Percentiles rank a stretch among this genome's conserved stretches.
Evolutionary conservation across 2,113 vertebrate genomes (phyloP).

Genomic region (Saccopteryx bilineata): DNA sequence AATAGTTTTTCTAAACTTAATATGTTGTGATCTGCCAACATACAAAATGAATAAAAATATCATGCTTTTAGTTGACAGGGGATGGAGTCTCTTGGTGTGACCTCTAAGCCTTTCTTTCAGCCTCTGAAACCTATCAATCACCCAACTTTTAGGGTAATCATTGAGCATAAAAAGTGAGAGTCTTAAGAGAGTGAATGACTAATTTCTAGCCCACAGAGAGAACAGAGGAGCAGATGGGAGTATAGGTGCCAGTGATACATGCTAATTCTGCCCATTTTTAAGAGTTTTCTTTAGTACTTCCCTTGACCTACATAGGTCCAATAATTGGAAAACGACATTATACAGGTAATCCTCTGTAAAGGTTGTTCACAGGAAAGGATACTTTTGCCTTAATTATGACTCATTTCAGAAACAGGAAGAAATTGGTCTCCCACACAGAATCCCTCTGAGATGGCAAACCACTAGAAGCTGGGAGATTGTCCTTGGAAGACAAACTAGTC

Average conservation of each 20-base stretch:
- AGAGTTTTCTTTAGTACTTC: background rate
- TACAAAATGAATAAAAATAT: slow-evolving; percentile 28
- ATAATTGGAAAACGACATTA: background rate
- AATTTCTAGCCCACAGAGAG: slow-evolving; percentile 26
- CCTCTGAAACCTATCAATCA: background rate
- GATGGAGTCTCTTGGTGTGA: background rate
- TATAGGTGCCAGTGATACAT: background rate
- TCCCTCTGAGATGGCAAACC: slow-evolving; percentile 56
- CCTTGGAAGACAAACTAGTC: slow-evolving; percentile 20
- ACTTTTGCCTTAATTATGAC: slow-evolving; percentile 79
- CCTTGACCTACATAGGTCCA: background rate
- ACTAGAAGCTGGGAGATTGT: slow-evolving; percentile 70
- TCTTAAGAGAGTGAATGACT: background rate
- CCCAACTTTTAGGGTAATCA: background rate
- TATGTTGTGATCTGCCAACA: background rate
- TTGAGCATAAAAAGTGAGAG: slow-evolving; percentile 4
- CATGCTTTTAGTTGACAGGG: background rate
- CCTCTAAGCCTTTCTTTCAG: background rate
- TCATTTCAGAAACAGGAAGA: slow-evolving; percentile 82
- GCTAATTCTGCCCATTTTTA: background rate
- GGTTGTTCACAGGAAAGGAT: background rate
- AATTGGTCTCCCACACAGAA: slow-evolving; percentile 74
- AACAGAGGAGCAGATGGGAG: background rate
- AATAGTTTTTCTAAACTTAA: slow-evolving; percentile 1
- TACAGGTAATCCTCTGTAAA: background rate